Evolutionary conservation across 1,140 invertebrate species (phyloP).

Genomic region (Calliopsis andreniformis): DNA sequence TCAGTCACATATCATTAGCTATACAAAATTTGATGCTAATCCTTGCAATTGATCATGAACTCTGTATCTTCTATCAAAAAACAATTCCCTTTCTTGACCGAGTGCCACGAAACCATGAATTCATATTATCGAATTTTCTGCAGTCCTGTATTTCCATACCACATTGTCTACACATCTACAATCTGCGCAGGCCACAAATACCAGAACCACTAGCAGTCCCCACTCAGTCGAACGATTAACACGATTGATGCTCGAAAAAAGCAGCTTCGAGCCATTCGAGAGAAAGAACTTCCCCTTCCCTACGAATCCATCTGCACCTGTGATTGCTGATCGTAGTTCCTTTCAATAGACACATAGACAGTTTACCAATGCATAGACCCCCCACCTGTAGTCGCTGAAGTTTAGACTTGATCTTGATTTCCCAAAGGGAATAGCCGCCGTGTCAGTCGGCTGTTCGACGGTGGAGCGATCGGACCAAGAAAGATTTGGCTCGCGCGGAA

Average conservation of each 20-base stretch:
- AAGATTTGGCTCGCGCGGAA: background rate
- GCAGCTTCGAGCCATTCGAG: background rate
- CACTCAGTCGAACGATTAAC: too few species aligned
- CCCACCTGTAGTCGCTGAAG: background rate
- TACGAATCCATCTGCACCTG: background rate
- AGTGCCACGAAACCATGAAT: too few species aligned
- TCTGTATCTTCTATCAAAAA: too few species aligned
- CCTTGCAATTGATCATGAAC: too few species aligned
- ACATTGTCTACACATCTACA: too few species aligned
- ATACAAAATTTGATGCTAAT: too few species aligned
- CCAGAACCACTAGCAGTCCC: too few species aligned
- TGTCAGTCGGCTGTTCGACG: conserved; percentile 27
- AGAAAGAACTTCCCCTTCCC: conserved; percentile 7
- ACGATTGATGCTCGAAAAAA: background rate
- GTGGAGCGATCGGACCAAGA: conserved; percentile 13
- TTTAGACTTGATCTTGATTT: conserved; percentile 45
- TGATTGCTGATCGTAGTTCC: background rate
- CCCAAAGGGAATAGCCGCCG: background rate
- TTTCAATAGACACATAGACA: background rate
- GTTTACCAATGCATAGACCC: conserved; percentile 21
- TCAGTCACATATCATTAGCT: too few species aligned
- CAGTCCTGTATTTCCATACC: too few species aligned
- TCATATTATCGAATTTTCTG: too few species aligned
- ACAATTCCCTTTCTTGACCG: too few species aligned
- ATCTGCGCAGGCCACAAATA: too few species aligned